A percentile compares a stretch with the other conserved stretches of the same genome.
These are phyloP conservation scores for Emys orbicularis DNA, from an alignment of 2,797 vertebrate genomes.

Conservation along the genomic window DNA sequence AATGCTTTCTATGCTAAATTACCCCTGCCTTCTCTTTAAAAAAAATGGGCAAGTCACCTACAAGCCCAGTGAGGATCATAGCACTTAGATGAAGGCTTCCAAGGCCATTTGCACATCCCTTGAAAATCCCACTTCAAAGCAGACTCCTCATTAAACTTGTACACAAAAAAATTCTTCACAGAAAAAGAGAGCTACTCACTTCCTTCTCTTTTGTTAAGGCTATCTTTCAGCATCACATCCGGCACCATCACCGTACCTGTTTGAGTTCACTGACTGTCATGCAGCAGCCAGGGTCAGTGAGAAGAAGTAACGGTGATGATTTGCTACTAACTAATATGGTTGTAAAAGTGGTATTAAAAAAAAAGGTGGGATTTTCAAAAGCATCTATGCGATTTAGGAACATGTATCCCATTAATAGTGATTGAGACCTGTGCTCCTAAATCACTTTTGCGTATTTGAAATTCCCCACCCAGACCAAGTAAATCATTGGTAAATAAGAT, in stretches of 20 bases:
- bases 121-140: constrained; percentile 32
- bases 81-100: background rate
- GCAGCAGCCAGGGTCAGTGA: background rate
- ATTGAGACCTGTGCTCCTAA: background rate
- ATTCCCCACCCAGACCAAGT: background rate
- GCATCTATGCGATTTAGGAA: background rate
- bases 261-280: background rate
- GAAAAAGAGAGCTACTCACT: background rate
- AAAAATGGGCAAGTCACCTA: background rate
- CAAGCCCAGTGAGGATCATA: background rate
- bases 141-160: constrained; percentile 30
- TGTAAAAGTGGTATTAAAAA: background rate
- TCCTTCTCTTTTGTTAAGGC: background rate
- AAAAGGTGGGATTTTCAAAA: background rate
- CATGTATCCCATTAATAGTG: background rate
- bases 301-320: background rate
- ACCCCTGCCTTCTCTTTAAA: background rate
- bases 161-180: background rate
- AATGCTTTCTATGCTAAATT: constrained; percentile 46
- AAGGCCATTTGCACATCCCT: constrained; percentile 14
- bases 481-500: background rate
- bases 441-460: background rate
- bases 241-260: background rate
- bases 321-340: background rate
- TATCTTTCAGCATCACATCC: constrained; percentile 1